phyloP scores from a whole-genome alignment of 1,140 invertebrate genomes.

The Drosophila mojavensis region DNA sequence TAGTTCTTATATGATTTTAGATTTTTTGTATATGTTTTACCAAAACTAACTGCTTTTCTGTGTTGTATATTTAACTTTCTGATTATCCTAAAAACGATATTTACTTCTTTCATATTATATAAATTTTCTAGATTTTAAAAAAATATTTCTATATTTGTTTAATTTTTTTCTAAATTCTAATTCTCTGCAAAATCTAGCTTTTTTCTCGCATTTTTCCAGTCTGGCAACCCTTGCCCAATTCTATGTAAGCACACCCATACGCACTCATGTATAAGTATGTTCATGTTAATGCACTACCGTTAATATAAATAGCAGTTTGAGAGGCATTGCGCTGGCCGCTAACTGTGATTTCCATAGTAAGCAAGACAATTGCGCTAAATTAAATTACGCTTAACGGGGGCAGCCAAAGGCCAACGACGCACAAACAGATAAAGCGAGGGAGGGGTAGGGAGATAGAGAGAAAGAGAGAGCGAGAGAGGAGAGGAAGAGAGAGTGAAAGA shows the following conservation, averaged over 20 bases:
- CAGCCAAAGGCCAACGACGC: conserved; percentile 40
- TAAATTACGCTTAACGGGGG: conserved; percentile 71
- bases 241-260: conserved; percentile 5
- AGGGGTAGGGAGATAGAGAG: neutral
- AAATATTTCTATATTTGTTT: too few relatives aligned
- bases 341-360: conserved; percentile 45
- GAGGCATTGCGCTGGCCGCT: conserved; percentile 42
- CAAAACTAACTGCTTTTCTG: too few relatives aligned
- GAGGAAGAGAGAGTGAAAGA: neutral
- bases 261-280: neutral
- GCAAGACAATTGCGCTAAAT: conserved; percentile 66
- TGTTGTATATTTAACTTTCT: too few relatives aligned
- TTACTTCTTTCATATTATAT: too few relatives aligned
- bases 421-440: conserved; percentile 5
- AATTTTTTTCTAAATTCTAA: too few relatives aligned
- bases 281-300: conserved; percentile 50
- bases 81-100: too few relatives aligned
- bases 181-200: too few relatives aligned
- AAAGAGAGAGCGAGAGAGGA: neutral
- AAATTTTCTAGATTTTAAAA: too few relatives aligned
- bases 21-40: too few relatives aligned
- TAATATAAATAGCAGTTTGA: conserved; percentile 54
- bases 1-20: too few relatives aligned
- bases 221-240: neutral
- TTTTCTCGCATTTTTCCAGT: too few relatives aligned